Percentiles rank a stretch among this genome's conserved stretches.
These are phyloP conservation scores for Sisor rabdophorus DNA, from an alignment of 2,113 vertebrate species.

Conservation along the genomic window DNA sequence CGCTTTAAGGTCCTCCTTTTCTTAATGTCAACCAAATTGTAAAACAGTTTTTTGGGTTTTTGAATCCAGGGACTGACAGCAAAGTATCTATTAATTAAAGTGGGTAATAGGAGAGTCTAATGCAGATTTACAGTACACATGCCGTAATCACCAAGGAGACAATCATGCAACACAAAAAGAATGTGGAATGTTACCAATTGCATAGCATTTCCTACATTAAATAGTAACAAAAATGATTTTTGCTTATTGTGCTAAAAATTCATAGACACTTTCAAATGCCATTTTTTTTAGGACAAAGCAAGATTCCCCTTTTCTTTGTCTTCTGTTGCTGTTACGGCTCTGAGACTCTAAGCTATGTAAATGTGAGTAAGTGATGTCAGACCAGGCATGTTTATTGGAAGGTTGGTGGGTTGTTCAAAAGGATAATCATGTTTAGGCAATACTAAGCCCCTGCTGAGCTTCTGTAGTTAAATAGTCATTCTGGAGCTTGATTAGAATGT, in stretches of 20 bases:
- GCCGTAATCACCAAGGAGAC: not conserved
- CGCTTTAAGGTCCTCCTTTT: not conserved
- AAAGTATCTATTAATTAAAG: not conserved
- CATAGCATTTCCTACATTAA: not conserved
- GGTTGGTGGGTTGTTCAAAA: slow-evolving; percentile 33
- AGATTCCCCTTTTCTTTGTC: not conserved
- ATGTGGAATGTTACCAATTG: not conserved
- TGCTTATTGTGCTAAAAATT: no score
- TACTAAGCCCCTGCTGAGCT: slow-evolving; percentile 56
- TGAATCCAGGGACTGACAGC: not conserved
- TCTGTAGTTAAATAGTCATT: slow-evolving; percentile 74
- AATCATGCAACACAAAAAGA: not conserved
- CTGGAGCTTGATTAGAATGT: slow-evolving; percentile 56
- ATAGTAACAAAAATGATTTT: not conserved
- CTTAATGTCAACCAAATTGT: not conserved
- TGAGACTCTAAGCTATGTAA: not conserved
- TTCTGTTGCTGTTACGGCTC: not conserved
- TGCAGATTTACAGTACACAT: not conserved
- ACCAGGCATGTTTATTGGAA: slow-evolving; percentile 21
- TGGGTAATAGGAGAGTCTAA: not conserved
- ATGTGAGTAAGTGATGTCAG: slow-evolving; percentile 8
- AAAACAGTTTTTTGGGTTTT: no score
- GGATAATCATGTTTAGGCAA: slow-evolving; percentile 63
- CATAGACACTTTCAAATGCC: no score
- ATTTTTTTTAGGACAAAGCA: not conserved